A percentile compares a stretch with the other conserved stretches of the same genome.
Conservation (phyloP, 2,888 invertebrate genomes). For the Mythimna impura region DNA sequence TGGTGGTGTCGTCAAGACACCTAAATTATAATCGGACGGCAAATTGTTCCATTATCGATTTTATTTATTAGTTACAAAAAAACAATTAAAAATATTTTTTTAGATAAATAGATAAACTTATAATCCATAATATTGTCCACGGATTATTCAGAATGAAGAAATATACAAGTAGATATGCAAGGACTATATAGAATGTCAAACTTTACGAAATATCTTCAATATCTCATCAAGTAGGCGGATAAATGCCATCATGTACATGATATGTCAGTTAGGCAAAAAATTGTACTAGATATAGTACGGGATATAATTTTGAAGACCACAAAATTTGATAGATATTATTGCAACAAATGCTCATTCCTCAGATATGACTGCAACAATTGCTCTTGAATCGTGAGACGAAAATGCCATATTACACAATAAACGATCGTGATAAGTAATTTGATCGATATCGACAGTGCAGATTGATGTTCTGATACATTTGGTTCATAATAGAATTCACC, state of each 20-base stretch:
- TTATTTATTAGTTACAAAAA: no score
- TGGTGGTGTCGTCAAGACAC: no score
- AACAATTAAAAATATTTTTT: no score
- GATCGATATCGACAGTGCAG: slow-evolving; percentile 32
- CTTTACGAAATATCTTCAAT: not conserved
- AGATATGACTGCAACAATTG: slow-evolving; percentile 14
- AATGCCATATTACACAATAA: slow-evolving; percentile 39
- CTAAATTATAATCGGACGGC: no score
- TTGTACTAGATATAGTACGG: not conserved
- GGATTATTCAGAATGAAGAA: no score
- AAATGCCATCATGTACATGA: not conserved
- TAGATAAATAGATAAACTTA: no score
- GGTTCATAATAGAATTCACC: slow-evolving; percentile 4
- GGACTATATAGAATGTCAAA: not conserved
- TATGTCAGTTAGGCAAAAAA: not conserved
- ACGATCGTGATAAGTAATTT: slow-evolving; percentile 17
- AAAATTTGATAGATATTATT: not conserved
- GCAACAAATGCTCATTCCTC: not conserved
- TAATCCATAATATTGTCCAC: no score
- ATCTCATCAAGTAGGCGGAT: not conserved
- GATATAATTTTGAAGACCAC: not conserved
- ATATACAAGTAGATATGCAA: no score
- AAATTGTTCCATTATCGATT: no score
- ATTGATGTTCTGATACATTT: slow-evolving; percentile 24
- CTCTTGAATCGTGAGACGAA: slow-evolving; percentile 35